These are phyloP conservation scores for Molanna angustata DNA, from an alignment of 2,888 invertebrate genomes.

Conservation along the genomic window DNA sequence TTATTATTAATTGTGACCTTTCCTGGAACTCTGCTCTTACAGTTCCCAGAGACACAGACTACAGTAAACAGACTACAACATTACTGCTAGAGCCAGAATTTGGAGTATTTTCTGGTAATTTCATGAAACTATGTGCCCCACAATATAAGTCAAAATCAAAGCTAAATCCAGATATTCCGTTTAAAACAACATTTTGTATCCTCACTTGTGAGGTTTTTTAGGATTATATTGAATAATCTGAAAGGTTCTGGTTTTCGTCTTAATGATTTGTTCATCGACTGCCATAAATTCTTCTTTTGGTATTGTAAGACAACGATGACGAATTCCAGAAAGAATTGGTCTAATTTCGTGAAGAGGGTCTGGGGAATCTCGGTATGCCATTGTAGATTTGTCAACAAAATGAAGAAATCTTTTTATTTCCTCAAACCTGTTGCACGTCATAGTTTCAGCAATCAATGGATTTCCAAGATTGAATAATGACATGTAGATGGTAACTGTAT, in stretches of 20 bases:
- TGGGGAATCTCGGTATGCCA: conserved; percentile 8
- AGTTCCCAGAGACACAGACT: conserved; percentile 5
- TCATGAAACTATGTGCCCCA: conserved; percentile 5
- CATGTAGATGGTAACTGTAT: conserved; percentile 8
- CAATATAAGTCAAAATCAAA: conserved; percentile 29
- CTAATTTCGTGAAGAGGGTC: conserved; percentile 12
- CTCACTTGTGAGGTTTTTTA: conserved; percentile 39
- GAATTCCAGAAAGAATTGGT: conserved; percentile 9
- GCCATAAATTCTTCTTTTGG: conserved; percentile 20
- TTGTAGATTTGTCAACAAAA: conserved; percentile 2
- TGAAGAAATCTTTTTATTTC: conserved; percentile 5
- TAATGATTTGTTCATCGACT: conserved; percentile 39
- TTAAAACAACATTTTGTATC: conserved; percentile 39
- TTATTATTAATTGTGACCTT: background rate
- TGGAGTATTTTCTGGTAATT: conserved; percentile 9
- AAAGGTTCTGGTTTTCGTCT: conserved; percentile 35
- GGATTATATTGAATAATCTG: conserved; percentile 38
- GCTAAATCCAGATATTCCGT: conserved; percentile 39
- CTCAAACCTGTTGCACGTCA: conserved; percentile 6
- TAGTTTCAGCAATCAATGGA: conserved; percentile 8
- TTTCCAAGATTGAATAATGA: conserved; percentile 11
- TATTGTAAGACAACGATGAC: conserved; percentile 9
- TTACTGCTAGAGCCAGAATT: background rate
- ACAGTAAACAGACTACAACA: conserved; percentile 2
- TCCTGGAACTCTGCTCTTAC: conserved; percentile 5